These are phyloP conservation scores for Nesometra sesokonis DNA, from an alignment of 35 echinoderm and acorn worm genomes.

Conservation along the genomic window DNA sequence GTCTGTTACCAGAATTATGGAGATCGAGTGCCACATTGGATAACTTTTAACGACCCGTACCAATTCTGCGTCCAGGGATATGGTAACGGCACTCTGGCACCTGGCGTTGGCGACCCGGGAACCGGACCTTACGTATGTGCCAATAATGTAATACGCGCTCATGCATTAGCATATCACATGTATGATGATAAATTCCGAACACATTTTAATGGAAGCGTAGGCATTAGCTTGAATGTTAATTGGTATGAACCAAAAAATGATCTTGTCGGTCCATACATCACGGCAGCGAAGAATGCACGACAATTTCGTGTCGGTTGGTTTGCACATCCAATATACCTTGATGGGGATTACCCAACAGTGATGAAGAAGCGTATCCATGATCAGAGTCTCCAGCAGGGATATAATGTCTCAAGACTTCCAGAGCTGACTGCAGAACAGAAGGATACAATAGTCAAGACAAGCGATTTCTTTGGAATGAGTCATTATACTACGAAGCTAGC, in stretches of 20 bases:
- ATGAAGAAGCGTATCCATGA: conserved; percentile 39
- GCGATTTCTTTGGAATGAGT: conserved; percentile 70
- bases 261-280: neutral
- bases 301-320: conserved; percentile 53
- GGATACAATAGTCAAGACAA: conserved; percentile 27
- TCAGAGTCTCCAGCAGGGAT: conserved; percentile 33
- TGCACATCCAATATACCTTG: conserved; percentile 62
- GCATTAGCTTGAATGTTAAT: neutral
- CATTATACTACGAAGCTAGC: conserved; percentile 49
- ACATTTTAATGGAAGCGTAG: neutral
- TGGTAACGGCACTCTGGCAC: conserved; percentile 44
- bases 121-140: conserved; percentile 37
- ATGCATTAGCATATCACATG: conserved; percentile 64
- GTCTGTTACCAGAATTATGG: conserved; percentile 71
- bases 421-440: conserved; percentile 52
- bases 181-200: conserved; percentile 61
- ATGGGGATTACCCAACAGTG: conserved; percentile 54
- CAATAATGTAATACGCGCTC: conserved; percentile 58
- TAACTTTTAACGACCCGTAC: conserved; percentile 75
- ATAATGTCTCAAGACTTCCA: conserved; percentile 39
- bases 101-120: conserved; percentile 44
- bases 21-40: conserved; percentile 62
- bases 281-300: conserved; percentile 21
- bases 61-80: conserved; percentile 49
- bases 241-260: conserved; percentile 51